These are phyloP conservation scores for Clytia hemisphaerica DNA, from an alignment of 30 jellyfish, hydroid and myxozoan species.

Conservation along the genomic window DNA sequence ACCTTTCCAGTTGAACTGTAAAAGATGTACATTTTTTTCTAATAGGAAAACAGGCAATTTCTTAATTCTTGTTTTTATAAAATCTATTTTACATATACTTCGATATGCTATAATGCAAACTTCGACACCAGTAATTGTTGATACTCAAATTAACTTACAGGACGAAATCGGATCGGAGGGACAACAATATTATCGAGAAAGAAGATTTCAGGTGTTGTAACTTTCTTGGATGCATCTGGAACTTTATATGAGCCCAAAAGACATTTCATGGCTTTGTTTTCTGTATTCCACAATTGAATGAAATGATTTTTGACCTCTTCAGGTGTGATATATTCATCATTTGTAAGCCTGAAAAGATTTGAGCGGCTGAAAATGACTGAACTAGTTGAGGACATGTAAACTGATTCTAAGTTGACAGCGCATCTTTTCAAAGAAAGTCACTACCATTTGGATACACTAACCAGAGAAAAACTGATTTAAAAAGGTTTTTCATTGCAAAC, in stretches of 20 bases:
- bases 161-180: conserved; percentile 95
- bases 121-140: neutral
- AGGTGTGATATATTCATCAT: conserved; percentile 76
- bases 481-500: no score
- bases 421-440: no score
- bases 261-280: conserved; percentile 33
- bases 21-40: no score
- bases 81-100: neutral
- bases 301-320: conserved; percentile 83
- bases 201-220: conserved; percentile 70
- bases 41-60: no score
- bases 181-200: conserved; percentile 75
- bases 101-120: neutral
- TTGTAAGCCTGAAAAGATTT: no score
- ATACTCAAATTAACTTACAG: conserved; percentile 46
- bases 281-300: conserved; percentile 45
- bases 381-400: no score
- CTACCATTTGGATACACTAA: no score
- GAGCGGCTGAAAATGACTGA: no score
- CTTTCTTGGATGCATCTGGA: conserved; percentile 19
- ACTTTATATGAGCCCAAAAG: conserved; percentile 49
- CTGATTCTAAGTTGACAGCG: no score
- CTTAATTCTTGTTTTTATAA: no score
- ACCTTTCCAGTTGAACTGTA: no score
- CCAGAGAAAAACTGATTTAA: no score